Evolutionary conservation across 2,888 invertebrate species (phyloP).

Genomic region (Amphipoea lucens): DNA sequence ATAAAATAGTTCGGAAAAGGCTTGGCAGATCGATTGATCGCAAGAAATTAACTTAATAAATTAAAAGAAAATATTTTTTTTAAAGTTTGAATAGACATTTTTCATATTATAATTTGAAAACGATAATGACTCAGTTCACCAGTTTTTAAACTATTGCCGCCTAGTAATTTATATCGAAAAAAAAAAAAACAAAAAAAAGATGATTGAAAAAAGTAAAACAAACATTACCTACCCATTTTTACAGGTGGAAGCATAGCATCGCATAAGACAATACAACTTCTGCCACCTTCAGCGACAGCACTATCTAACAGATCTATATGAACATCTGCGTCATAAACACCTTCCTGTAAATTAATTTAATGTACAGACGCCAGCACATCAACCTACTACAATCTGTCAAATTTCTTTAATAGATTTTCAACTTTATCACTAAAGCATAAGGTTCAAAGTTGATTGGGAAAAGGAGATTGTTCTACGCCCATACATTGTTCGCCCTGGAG

Average conservation of each 20-base stretch:
- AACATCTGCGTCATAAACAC: slow-evolving; percentile 92
- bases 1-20: too few relatives aligned
- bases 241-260: slow-evolving; percentile 92
- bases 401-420: too few relatives aligned
- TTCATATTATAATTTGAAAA: background rate
- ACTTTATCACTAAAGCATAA: too few relatives aligned
- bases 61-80: background rate
- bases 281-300: slow-evolving; percentile 91
- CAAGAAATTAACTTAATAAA: background rate
- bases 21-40: background rate
- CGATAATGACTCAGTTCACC: background rate
- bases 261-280: slow-evolving; percentile 91
- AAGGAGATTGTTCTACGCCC: too few relatives aligned
- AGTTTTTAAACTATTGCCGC: background rate
- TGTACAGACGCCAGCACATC: too few relatives aligned
- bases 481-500: too few relatives aligned
- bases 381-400: too few relatives aligned
- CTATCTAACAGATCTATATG: slow-evolving; percentile 91
- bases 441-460: too few relatives aligned
- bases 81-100: background rate
- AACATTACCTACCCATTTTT: slow-evolving; percentile 91
- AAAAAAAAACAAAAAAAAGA: background rate
- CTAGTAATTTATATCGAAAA: background rate
- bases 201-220: background rate
- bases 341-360: slow-evolving; percentile 87